Evolutionary conservation across 2,888 invertebrate genomes (phyloP), one percentile per base, ranked within the genome.

Genomic region (Iselma pallidipennis): DNA sequence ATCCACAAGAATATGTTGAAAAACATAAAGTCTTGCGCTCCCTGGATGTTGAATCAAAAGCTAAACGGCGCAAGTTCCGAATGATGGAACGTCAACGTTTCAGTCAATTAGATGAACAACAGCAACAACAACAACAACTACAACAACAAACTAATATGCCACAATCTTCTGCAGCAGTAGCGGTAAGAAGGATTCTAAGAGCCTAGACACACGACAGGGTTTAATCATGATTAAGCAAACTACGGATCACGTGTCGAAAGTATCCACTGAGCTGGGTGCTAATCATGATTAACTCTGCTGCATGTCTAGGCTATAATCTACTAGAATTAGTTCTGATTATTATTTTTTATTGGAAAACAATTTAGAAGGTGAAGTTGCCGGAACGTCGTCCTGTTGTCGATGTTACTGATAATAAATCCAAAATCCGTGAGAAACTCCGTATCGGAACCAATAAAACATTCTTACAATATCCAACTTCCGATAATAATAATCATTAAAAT

Each of bases 1-100:
- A 65, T 55, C 67, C 67, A n/a, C 51, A 58, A 48, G 60, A 52
- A 25, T 49, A 65, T 50, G 48, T 48, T 10, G 45, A 49, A n/a
- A 58, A 58, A 26, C 60, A 59, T 25, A 21, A 29, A 6, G 26
- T 57, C 12, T 7, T 51, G 14, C 37, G 57, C 9, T 37, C 25
- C n/a, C 9, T 37, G 1, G 52, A 57, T 51, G 51, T 42, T 4
- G 25, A 7, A n/a, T 28, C 57, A 5, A 28, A 26, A 4, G 42
- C 51, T 2, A 23, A 57, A 26, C 33, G 26, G 5, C 31, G 51
- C 2, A 12, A 57, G 6, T 57, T 57, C 37, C 33, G 52, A 1
- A 19, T 52, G 6, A 7, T 9, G 5, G 57, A 57, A 57, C 33
- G 57, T 26, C 52, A 53, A 25, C 37, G 61, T 37, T 49, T 53